These are phyloP conservation scores for Ennomos quercinarius DNA, from an alignment of 2,888 invertebrate genomes.

Conservation along the genomic window DNA sequence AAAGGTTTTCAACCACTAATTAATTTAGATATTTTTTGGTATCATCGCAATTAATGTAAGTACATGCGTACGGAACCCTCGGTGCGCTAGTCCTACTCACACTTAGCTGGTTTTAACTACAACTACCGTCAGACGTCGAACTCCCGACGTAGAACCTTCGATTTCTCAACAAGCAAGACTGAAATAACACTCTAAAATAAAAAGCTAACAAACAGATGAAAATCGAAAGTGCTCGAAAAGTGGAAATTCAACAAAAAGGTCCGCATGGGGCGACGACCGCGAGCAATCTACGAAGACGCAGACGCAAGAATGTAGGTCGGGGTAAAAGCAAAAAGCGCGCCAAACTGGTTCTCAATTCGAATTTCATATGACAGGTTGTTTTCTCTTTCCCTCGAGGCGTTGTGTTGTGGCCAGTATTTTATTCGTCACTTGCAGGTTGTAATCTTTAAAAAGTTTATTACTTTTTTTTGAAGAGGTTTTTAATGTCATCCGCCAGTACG, in stretches of 20 bases:
- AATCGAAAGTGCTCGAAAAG: slow-evolving; percentile 71
- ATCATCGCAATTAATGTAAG: no score
- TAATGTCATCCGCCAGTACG: no score
- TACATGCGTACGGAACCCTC: no score
- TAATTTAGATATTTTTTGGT: no score
- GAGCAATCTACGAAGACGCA: slow-evolving; percentile 28
- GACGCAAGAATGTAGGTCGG: slow-evolving; percentile 60
- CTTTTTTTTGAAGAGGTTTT: slow-evolving; percentile 7
- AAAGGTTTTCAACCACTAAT: no score
- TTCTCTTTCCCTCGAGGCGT: slow-evolving; percentile 64
- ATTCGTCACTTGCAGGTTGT: slow-evolving; percentile 7
- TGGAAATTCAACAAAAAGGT: slow-evolving; percentile 61
- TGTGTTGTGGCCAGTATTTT: slow-evolving; percentile 31
- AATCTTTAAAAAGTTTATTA: neutral
- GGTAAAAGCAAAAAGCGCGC: slow-evolving; percentile 66
- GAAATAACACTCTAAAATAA: slow-evolving; percentile 38
- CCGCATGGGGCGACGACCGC: slow-evolving; percentile 38
- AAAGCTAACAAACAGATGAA: slow-evolving; percentile 51
- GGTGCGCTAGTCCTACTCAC: no score
- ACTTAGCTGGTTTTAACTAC: no score
- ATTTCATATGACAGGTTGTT: slow-evolving; percentile 71
- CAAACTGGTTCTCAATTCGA: slow-evolving; percentile 71
- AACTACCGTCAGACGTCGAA: no score
- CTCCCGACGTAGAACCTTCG: slow-evolving; percentile 22
- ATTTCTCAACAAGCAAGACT: slow-evolving; percentile 21